Base-by-base conservation (phyloP, 2,113 vertebrate species). In the Laterallus jamaicensis region DNA sequence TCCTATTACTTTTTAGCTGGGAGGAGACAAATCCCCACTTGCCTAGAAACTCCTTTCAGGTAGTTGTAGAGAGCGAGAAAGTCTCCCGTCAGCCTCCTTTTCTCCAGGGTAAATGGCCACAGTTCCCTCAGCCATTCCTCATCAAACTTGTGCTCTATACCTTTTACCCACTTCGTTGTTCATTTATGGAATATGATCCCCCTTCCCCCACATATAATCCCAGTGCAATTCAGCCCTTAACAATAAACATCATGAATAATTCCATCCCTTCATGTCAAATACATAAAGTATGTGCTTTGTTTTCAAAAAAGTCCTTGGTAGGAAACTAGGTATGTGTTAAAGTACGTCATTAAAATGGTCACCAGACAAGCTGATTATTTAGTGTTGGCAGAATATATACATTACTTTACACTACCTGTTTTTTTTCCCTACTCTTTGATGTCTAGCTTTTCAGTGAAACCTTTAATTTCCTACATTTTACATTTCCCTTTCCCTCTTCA, bases 131-230 rank as follows among this genome's bases (percentile, higher is more conserved):
- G 52, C 52, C 24, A 14, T 25, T 54, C 52, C 52, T 26, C 52
- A 26, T 54, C 24, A 54, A 13, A 54, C 52, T 54, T 54, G 52
- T 54, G 52, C 52, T 54, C 52, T 26, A 54, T 25, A 54, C 24
- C 25, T 25, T 28, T 54, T 24, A 54, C 52, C 52, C 25, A 13
- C 25, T 54, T 28, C 14, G 3, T 54, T 54, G 24, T 54, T 54
- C 21, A n/a, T 73, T 56, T 68, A 80, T 16, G 21, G 11, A 44
- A 10, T 16, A 25, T 1, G 1, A n/a, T 70, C 10, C 11, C 4
- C 16, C 0, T 35, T 70, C 10, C 11, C 4, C 17, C 0, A 0
- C 1, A 15, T 19, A 42, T 12, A 12, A n/a, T 18, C 26, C 25
- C 44, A n/a, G 29, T 32, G 24, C 58, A 54, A 49, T 66, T n/a